These are phyloP conservation scores for Cygnus atratus DNA, from an alignment of 2,113 vertebrate species.

Conservation along the genomic window DNA sequence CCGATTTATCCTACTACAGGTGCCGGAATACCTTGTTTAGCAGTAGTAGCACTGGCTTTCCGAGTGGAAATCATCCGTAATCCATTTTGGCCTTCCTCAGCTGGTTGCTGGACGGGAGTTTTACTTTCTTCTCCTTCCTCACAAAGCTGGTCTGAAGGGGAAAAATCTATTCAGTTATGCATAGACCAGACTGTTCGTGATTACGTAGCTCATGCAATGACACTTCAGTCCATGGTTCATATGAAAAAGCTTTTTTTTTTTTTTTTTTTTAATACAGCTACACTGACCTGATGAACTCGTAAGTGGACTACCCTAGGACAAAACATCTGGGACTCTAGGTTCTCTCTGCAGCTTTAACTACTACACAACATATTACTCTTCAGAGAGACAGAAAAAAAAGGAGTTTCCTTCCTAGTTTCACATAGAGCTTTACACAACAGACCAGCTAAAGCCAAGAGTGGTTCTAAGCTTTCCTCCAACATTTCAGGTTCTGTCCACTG, in stretches of 20 bases:
- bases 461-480: background rate
- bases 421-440: background rate
- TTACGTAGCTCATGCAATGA: background rate
- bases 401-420: too few species aligned
- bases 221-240: background rate
- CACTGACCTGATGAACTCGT: background rate
- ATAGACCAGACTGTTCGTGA: background rate
- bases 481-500: too few species aligned
- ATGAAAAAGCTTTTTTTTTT: background rate
- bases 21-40: conserved; percentile 74
- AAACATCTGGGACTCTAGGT: background rate
- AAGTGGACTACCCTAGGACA: background rate
- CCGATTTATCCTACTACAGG: background rate
- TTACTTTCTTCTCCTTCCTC: conserved; percentile 92
- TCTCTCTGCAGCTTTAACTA: background rate
- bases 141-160: conserved; percentile 88
- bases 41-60: conserved; percentile 70
- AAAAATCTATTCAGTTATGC: background rate
- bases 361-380: too few species aligned
- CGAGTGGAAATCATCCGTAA: conserved; percentile 76
- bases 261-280: background rate
- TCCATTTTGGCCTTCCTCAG: conserved; percentile 68
- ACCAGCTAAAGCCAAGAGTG: background rate
- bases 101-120: conserved; percentile 64
- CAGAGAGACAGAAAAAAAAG: too few species aligned